Conservation (phyloP, 1,140 invertebrate species). For the Bombus polaris region DNA sequence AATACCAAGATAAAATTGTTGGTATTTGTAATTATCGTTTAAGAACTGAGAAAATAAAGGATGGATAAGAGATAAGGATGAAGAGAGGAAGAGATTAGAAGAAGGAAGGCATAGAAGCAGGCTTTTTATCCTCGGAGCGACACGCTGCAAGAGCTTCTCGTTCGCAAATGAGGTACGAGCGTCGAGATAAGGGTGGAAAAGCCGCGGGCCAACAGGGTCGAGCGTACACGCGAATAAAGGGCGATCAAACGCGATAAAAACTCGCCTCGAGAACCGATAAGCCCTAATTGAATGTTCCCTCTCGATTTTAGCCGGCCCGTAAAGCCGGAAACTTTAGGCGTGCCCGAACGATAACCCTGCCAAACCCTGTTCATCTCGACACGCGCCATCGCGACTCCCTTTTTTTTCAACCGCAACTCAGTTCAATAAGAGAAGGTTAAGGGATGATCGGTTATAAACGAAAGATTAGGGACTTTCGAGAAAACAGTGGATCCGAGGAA, state of each 20-base stretch:
- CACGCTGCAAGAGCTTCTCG: slow-evolving; percentile 38
- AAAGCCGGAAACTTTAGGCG: slow-evolving; percentile 14
- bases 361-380: background rate
- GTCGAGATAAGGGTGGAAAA: slow-evolving; percentile 58
- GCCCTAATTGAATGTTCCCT: slow-evolving; percentile 66
- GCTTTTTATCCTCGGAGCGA: slow-evolving; percentile 39
- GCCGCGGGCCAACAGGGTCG: slow-evolving; percentile 47
- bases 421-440: background rate
- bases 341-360: background rate
- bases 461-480: background rate
- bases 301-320: slow-evolving; percentile 35
- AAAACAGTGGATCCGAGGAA: background rate
- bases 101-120: slow-evolving; percentile 39
- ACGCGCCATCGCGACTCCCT: background rate
- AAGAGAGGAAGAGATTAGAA: slow-evolving; percentile 5
- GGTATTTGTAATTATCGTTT: slow-evolving; percentile 31
- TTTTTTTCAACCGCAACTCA: background rate
- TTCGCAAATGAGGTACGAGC: slow-evolving; percentile 68
- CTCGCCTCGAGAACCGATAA: slow-evolving; percentile 63
- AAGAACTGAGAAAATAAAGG: background rate
- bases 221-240: slow-evolving; percentile 59
- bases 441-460: background rate
- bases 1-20: background rate
- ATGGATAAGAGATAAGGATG: background rate
- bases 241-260: slow-evolving; percentile 70